Evolutionary conservation across 1,140 invertebrate genomes (phyloP).

Genomic region (Aplysia californica): DNA sequence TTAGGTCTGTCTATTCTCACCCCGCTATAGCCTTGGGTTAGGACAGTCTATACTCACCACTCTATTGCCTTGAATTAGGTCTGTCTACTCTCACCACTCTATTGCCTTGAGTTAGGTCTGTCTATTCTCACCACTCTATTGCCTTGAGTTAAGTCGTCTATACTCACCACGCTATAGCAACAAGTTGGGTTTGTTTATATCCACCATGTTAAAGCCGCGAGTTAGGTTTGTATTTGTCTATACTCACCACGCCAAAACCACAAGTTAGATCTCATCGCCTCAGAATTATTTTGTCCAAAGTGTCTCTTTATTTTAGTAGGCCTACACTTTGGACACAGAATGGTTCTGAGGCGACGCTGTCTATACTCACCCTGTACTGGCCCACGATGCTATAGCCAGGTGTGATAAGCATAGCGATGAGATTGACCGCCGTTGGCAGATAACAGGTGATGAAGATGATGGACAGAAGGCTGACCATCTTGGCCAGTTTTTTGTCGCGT

Average conservation of each 20-base stretch:
- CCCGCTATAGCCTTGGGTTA: too few species aligned
- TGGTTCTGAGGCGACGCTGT: neutral
- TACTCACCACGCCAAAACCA: neutral
- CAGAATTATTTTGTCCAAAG: too few species aligned
- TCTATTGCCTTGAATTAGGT: neutral
- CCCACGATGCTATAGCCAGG: slow-evolving; percentile 14
- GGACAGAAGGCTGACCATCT: neutral
- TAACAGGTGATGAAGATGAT: slow-evolving; percentile 8
- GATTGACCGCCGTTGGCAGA: slow-evolving; percentile 8
- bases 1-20: neutral
- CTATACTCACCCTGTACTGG: neutral
- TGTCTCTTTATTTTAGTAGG: too few species aligned
- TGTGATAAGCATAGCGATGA: neutral
- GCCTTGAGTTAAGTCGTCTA: neutral
- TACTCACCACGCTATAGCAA: neutral
- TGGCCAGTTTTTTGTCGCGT: neutral
- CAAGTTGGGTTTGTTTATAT: neutral
- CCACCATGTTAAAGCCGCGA: neutral
- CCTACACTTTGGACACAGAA: neutral
- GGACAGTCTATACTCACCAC: neutral
- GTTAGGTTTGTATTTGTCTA: too few species aligned
- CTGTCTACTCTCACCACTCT: neutral
- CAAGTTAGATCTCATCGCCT: too few species aligned
- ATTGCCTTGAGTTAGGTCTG: neutral
- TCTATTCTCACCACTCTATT: neutral